These are phyloP conservation scores for Podarcis raffonei DNA, from an alignment of 2,113 vertebrate genomes.

Conservation along the genomic window DNA sequence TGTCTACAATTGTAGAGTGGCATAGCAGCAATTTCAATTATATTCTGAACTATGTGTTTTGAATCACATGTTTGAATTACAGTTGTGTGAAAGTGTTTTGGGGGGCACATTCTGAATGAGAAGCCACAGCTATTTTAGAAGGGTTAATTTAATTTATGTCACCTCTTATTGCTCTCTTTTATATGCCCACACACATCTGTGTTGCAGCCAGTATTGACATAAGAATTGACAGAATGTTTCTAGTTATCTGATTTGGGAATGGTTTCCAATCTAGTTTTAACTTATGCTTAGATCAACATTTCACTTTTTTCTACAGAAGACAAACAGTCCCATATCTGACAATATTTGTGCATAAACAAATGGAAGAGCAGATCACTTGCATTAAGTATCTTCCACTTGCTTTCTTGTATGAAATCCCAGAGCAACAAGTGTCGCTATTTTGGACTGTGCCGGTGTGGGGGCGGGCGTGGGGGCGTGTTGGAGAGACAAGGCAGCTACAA, in stretches of 20 bases:
- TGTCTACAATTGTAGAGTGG: background rate
- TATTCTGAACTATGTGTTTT: background rate
- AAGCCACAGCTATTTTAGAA: background rate
- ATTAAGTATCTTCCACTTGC: background rate
- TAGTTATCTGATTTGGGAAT: too few relatives aligned
- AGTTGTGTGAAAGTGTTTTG: background rate
- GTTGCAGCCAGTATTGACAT: background rate
- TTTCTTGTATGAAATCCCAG: background rate
- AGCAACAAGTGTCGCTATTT: fast-evolving
- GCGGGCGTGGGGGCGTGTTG: too few relatives aligned
- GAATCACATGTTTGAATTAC: background rate
- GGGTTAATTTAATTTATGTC: background rate
- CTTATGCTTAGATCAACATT: background rate
- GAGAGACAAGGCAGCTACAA: background rate
- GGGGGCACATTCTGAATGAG: background rate
- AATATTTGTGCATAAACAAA: background rate
- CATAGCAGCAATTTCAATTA: background rate
- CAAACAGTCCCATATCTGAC: background rate
- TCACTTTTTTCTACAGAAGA: background rate
- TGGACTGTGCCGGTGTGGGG: too few relatives aligned
- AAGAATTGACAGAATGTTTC: background rate
- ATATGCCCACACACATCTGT: background rate
- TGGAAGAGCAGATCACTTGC: fast-evolving
- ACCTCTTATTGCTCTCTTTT: background rate
- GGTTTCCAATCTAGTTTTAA: background rate